These are phyloP conservation scores for Phoxinus dragarum DNA, from an alignment of 2,797 vertebrate genomes.

Conservation along the genomic window DNA sequence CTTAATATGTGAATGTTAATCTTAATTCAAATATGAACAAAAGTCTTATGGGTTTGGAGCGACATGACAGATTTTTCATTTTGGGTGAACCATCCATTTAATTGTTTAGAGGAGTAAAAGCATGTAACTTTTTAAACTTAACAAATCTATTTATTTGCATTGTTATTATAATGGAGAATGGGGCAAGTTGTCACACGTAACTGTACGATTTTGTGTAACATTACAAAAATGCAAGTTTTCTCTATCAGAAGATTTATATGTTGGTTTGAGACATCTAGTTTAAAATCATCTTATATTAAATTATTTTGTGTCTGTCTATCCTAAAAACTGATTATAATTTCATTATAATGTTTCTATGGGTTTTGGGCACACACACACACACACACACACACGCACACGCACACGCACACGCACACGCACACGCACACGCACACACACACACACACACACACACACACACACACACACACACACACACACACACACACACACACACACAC, in stretches of 20 bases:
- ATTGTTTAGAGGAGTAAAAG: too few relatives aligned
- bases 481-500: too few relatives aligned
- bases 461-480: too few relatives aligned
- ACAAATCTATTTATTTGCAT: background rate
- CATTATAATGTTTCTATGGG: background rate
- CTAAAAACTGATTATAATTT: background rate
- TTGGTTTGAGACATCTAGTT: background rate
- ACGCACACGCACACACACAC: too few relatives aligned
- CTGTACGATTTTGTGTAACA: background rate
- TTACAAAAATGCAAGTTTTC: background rate
- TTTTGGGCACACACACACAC: too few relatives aligned
- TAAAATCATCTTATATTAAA: background rate
- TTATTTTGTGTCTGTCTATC: too few relatives aligned
- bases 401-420: too few relatives aligned
- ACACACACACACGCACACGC: too few relatives aligned
- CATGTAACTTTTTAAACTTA: too few relatives aligned
- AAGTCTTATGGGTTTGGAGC: background rate
- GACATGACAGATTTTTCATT: too few relatives aligned
- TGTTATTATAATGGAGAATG: background rate
- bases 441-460: too few relatives aligned
- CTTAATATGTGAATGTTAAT: background rate
- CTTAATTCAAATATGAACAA: slow-evolving; percentile 17
- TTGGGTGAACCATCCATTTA: background rate
- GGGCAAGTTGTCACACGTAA: background rate
- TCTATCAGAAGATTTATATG: background rate